A percentile compares a stretch with the other conserved stretches of the same genome.
phyloP scores from a whole-genome alignment of 2,113 vertebrate species.

The Rhinogobius similis region DNA sequence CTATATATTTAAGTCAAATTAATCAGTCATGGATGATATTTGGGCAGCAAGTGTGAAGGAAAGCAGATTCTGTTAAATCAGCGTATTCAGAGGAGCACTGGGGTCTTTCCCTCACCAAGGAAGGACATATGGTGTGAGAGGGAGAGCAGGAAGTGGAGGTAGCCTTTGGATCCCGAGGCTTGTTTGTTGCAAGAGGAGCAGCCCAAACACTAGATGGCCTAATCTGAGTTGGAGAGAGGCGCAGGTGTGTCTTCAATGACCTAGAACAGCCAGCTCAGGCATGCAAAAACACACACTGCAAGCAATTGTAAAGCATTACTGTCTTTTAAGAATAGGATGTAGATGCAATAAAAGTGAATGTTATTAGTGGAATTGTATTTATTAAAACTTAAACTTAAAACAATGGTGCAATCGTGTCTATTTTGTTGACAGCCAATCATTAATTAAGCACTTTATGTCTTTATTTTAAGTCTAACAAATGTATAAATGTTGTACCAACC shows the following conservation, averaged over 20 bases:
- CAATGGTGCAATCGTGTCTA: background rate
- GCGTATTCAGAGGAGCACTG: conserved; percentile 56
- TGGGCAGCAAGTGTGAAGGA: conserved; percentile 17
- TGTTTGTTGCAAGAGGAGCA: conserved; percentile 30
- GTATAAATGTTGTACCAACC: background rate
- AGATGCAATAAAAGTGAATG: background rate
- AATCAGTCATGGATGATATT: background rate
- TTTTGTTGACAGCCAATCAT: background rate
- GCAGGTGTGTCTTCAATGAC: conserved; percentile 75
- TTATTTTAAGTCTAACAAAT: background rate
- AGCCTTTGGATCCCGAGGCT: conserved; percentile 15
- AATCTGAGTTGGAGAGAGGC: conserved; percentile 44
- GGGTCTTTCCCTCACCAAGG: conserved; percentile 66
- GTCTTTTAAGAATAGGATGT: conserved; percentile 15
- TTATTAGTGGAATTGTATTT: background rate
- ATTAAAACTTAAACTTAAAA: background rate
- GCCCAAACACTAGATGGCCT: conserved; percentile 45
- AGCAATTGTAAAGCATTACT: conserved; percentile 16
- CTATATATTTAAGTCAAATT: conserved; percentile 9
- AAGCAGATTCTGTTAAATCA: conserved; percentile 63
- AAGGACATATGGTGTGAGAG: conserved; percentile 62
- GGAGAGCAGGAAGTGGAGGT: conserved; percentile 24
- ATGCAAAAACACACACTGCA: conserved; percentile 51
- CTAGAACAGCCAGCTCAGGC: conserved; percentile 60
- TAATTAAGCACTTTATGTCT: background rate